Conservation (phyloP, 2,888 invertebrate genomes). For the Cosmorhoe ocellata region DNA sequence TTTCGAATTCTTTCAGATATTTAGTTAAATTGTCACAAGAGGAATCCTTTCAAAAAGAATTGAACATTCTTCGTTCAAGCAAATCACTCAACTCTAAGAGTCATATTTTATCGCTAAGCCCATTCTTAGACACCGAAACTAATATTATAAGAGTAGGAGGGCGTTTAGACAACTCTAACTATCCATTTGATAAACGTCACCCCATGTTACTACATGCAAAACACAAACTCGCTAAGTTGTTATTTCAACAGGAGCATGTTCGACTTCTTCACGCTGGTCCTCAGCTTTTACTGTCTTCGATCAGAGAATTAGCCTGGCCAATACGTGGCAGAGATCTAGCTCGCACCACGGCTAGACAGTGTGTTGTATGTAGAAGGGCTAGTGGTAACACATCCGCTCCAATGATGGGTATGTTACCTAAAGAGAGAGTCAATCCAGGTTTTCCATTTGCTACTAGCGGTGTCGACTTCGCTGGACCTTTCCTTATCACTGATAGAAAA, state of each 20-base stretch:
- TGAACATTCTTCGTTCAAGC: too few species aligned
- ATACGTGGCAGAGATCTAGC: background rate
- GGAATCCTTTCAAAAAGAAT: too few species aligned
- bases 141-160: too few species aligned
- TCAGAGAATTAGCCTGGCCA: background rate
- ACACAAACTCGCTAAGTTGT: background rate
- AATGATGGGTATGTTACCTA: too few species aligned
- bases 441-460: too few species aligned
- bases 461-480: background rate
- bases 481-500: background rate
- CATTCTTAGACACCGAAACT: too few species aligned
- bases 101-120: too few species aligned
- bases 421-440: too few species aligned
- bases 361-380: background rate
- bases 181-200: background rate
- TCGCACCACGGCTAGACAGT: background rate
- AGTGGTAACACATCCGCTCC: too few species aligned
- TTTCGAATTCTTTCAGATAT: too few species aligned
- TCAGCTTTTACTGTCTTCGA: background rate
- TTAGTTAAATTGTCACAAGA: too few species aligned
- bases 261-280: background rate
- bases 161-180: background rate
- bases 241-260: background rate
- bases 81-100: too few species aligned
- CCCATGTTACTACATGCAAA: background rate